Base-by-base conservation (phyloP, 2,888 invertebrate species). In the Prosopocoilus inquinatus region DNA sequence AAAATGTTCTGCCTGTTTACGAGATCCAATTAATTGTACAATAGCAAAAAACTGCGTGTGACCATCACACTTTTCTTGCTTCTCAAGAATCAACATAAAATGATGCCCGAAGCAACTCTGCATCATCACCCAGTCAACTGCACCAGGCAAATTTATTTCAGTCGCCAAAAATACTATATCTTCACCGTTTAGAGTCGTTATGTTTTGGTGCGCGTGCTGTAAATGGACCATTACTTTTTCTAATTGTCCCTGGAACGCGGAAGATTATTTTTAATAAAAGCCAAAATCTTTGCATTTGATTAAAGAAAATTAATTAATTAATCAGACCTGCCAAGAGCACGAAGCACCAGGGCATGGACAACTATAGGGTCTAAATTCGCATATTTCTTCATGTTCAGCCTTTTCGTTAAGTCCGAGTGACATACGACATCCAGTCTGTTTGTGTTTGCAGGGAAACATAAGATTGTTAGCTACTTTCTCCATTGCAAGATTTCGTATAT, bases 41-140 rank as follows among this genome's bases (percentile, higher is more conserved):
- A 99, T 97, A 15, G 99, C 99, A 81, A 94, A 95, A 77, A 96
- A 96, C 74, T 95, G 94, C 70, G 94, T 94, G 73, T 94, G 93
- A 1, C 94, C 96, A 80, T 98, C 96, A 76, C 90, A 94, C 75
- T 98, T 98, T 72, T 96, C 96, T 79, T 96, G 96, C 75, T 98
- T 98, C 76, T 99, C 99, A 48, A 99, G 83, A 34, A 99, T 98
- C 64, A 99, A 84, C 98, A 99, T 99, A 74, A 99, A 99, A 78
- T 98, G 95, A 75, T 96, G 96, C 53, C 95, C 96, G 77, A 98
- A 99, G 78, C 99, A 99, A 28, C 96, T 96, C 80, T 99, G 99
- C 98, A 99, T 99, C 99, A 99, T 99, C 2, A 95, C 95, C 97
- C 97, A 98, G 78, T 98, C 97, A 8, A 98, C 97, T 33, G 97